Conservation (phyloP, 2,113 vertebrate species). For the Channa argus region DNA sequence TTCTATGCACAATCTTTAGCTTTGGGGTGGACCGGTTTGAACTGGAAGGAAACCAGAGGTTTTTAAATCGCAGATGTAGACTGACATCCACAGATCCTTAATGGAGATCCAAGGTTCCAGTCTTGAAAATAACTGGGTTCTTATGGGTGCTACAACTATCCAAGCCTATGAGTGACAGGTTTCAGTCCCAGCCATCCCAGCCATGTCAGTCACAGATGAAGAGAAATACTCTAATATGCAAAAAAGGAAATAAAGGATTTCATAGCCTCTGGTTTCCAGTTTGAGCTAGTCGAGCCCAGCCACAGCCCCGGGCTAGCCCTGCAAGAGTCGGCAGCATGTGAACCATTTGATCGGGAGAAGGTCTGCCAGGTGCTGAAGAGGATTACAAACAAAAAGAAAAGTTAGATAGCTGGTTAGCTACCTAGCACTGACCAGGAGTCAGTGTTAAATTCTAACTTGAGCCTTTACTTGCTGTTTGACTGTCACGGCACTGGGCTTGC, state of each 20-base stretch:
- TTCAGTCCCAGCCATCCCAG: slow-evolving; percentile 10
- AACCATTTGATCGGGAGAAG: slow-evolving; percentile 6
- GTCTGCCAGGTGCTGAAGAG: slow-evolving; percentile 15
- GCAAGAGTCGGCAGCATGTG: not conserved
- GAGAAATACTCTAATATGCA: not conserved
- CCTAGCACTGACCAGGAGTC: slow-evolving; percentile 43
- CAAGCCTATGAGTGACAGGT: slow-evolving; percentile 11
- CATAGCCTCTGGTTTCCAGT: slow-evolving; percentile 25
- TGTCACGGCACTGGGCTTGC: not conserved
- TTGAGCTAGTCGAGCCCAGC: slow-evolving; percentile 10
- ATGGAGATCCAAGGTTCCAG: slow-evolving; percentile 1
- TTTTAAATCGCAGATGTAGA: slow-evolving; percentile 4
- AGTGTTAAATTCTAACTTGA: slow-evolving; percentile 23
- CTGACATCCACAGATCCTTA: not conserved
- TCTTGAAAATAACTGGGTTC: not conserved
- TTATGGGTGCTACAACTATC: slow-evolving; percentile 27
- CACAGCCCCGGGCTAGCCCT: not conserved
- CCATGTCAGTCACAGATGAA: slow-evolving; percentile 3
- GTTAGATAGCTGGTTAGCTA: slow-evolving; percentile 37
- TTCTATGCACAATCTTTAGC: slow-evolving; percentile 45
- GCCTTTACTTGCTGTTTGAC: slow-evolving; percentile 4
- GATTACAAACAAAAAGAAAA: slow-evolving; percentile 6
- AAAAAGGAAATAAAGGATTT: not conserved
- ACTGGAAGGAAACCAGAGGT: slow-evolving; percentile 11
- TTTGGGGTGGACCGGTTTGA: slow-evolving; percentile 18